phyloP scores from a whole-genome alignment of 2,797 vertebrate genomes.

The Anniella stebbinsi region DNA sequence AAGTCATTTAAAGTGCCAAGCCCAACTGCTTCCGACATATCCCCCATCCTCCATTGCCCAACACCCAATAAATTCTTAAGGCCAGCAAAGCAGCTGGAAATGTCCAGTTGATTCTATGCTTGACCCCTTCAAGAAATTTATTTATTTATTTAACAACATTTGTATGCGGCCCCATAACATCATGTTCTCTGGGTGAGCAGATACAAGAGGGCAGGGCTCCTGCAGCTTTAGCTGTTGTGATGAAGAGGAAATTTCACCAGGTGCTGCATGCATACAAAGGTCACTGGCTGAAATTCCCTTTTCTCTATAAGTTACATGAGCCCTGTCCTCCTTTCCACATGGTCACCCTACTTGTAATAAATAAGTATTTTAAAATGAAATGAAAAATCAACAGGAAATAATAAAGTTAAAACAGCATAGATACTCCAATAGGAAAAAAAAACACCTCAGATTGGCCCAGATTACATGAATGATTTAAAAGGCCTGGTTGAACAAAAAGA shows the following conservation, averaged over 20 bases:
- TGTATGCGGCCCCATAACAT: background rate
- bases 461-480: background rate
- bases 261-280: too few species aligned
- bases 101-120: slow-evolving; percentile 24
- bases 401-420: background rate
- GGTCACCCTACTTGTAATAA: background rate
- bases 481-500: background rate
- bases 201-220: too few species aligned
- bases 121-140: background rate
- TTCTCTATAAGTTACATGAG: too few species aligned
- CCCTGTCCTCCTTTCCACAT: too few species aligned
- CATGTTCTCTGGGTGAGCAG: background rate
- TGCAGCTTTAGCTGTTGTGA: too few species aligned
- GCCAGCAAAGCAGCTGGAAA: background rate
- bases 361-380: background rate
- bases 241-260: too few species aligned
- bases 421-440: background rate
- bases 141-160: background rate
- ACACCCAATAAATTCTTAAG: background rate
- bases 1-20: slow-evolving; percentile 54
- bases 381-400: background rate
- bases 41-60: too few species aligned
- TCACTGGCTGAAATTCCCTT: too few species aligned
- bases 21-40: background rate
- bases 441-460: too few species aligned